phyloP scores from a whole-genome alignment of 2,888 invertebrate species.

The Epirrhoe alternata region DNA sequence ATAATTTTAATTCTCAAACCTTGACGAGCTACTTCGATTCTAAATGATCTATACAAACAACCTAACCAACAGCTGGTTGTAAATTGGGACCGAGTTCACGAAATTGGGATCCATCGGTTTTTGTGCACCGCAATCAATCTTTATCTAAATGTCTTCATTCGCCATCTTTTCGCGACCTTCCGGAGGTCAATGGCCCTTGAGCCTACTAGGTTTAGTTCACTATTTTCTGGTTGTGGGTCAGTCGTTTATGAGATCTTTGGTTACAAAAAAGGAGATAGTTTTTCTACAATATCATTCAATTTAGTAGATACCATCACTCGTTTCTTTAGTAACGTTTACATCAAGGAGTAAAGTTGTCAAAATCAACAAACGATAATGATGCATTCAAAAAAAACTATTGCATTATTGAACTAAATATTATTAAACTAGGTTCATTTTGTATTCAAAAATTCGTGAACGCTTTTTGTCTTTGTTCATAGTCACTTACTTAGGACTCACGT shows the following conservation, averaged over 20 bases:
- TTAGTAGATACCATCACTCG: no score
- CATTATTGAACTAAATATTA: no score
- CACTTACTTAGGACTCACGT: no score
- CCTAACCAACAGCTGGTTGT: not conserved
- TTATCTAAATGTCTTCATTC: constrained; percentile 29
- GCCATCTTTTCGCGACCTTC: constrained; percentile 24
- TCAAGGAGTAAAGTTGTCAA: no score
- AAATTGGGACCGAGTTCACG: constrained; percentile 14
- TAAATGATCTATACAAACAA: not conserved
- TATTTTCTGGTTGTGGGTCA: not conserved
- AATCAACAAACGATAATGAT: no score
- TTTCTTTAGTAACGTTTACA: no score
- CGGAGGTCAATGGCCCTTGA: constrained; percentile 10
- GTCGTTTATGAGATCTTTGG: not conserved
- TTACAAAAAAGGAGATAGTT: not conserved
- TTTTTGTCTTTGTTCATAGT: no score
- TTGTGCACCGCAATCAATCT: constrained; percentile 30
- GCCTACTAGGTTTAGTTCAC: constrained; percentile 5
- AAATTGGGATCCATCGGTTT: constrained; percentile 29
- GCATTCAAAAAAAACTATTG: no score
- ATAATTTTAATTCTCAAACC: no score
- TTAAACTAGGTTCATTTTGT: no score
- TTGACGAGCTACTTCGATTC: not conserved
- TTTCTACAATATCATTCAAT: no score
- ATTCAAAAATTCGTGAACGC: no score